phyloP scores from a whole-genome alignment of 2,797 vertebrate genomes.

The Jordanella pulchra region DNA sequence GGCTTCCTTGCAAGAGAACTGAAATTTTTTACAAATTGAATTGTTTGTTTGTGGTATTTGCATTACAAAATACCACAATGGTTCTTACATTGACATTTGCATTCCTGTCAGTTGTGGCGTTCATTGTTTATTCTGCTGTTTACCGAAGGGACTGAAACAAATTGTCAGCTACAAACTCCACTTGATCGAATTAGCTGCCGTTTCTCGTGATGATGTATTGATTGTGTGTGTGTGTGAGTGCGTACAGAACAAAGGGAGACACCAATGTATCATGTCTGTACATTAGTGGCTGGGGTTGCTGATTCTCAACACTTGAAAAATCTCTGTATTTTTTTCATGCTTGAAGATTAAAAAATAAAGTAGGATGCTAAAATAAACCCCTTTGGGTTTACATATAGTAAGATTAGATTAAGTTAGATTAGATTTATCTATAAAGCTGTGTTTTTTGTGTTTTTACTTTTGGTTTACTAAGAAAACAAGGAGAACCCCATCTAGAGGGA shows the following conservation, averaged over 20 bases:
- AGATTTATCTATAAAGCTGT: background rate
- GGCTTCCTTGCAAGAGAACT: background rate
- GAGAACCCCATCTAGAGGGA: background rate
- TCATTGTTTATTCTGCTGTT: constrained; percentile 4
- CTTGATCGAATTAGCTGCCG: constrained; percentile 7
- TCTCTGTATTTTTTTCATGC: background rate
- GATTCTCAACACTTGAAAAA: background rate
- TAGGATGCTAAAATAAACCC: background rate
- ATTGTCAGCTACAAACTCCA: constrained; percentile 7
- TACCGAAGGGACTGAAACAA: constrained; percentile 1
- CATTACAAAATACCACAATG: constrained; percentile 1
- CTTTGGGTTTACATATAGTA: background rate
- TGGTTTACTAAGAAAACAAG: background rate
- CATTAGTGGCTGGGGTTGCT: constrained; percentile 2
- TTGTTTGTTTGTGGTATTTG: constrained; percentile 4
- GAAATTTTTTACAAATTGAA: constrained; percentile 8
- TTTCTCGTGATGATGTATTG: constrained; percentile 10
- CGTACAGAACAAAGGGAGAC: background rate
- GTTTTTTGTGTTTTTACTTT: background rate
- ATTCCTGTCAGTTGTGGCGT: background rate
- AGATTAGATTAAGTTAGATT: background rate
- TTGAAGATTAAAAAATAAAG: background rate
- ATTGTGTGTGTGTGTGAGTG: constrained; percentile 7
- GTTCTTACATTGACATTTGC: constrained; percentile 1
- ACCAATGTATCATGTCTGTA: constrained; percentile 1